Percentiles rank a stretch among this genome's conserved stretches.
phyloP scores from a whole-genome alignment of 2,888 invertebrate species.

The Diaphora mendica region DNA sequence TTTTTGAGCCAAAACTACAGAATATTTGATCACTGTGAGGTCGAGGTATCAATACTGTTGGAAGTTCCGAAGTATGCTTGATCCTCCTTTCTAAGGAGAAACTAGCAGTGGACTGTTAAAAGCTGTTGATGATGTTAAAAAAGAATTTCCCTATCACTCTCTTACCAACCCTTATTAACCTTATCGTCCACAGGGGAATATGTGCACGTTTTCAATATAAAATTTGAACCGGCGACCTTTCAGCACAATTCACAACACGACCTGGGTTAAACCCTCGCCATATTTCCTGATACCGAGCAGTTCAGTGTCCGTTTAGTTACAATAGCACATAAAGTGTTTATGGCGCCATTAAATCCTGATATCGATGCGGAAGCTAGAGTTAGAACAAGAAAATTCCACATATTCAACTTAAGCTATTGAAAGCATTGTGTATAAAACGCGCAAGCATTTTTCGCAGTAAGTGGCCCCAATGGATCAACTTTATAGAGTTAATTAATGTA shows the following conservation, averaged over 20 bases:
- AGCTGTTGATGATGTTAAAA: too few relatives aligned
- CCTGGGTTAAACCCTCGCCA: conserved; percentile 4
- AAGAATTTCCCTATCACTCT: too few relatives aligned
- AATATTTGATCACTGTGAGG: too few relatives aligned
- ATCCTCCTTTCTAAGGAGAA: too few relatives aligned
- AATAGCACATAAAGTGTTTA: conserved; percentile 54
- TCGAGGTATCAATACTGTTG: too few relatives aligned
- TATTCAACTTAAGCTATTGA: conserved; percentile 9
- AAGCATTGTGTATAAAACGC: neutral
- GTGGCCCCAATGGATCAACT: neutral
- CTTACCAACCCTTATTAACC: too few relatives aligned
- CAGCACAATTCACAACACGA: neutral
- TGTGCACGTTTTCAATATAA: neutral
- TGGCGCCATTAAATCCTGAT: conserved; percentile 48
- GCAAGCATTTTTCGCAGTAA: neutral
- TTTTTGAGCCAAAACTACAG: too few relatives aligned
- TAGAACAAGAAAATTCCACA: conserved; percentile 16
- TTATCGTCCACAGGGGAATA: neutral
- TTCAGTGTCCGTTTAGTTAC: conserved; percentile 49
- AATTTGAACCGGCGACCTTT: conserved; percentile 11
- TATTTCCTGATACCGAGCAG: conserved; percentile 38
- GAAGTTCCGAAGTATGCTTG: too few relatives aligned
- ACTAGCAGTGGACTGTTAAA: too few relatives aligned
- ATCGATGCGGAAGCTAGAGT: conserved; percentile 41
- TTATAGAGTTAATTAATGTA: neutral